phyloP scores from a whole-genome alignment of 1,140 invertebrate species.

The silkworm (Bombyx mori) region DNA sequence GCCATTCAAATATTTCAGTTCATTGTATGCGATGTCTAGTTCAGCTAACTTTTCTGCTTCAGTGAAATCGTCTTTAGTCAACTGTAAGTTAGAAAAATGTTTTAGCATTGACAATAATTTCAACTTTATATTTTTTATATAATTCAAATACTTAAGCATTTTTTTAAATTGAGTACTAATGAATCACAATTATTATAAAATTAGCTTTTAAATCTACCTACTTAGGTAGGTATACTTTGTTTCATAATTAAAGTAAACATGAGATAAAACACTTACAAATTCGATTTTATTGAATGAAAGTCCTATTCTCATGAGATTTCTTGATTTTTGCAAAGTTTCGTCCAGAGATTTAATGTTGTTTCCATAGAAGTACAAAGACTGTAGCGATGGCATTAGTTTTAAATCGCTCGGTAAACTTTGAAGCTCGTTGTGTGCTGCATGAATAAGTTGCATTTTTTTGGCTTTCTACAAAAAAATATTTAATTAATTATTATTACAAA shows the following conservation, averaged over 20 bases:
- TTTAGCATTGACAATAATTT: not conserved
- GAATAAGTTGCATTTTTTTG: constrained; percentile 76
- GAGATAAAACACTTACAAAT: constrained; percentile 70
- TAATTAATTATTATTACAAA: not conserved
- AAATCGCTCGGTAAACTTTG: constrained; percentile 79
- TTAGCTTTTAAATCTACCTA: too few species aligned
- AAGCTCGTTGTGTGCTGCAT: constrained; percentile 80
- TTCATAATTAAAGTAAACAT: too few species aligned
- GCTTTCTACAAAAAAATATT: constrained; percentile 62
- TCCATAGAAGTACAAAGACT: constrained; percentile 78
- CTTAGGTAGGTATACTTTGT: too few species aligned
- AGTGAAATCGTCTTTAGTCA: constrained; percentile 82
- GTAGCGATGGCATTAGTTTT: constrained; percentile 75
- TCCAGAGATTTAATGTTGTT: constrained; percentile 80
- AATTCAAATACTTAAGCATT: too few species aligned
- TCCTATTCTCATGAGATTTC: constrained; percentile 75
- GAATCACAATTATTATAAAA: too few species aligned
- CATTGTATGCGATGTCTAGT: constrained; percentile 79
- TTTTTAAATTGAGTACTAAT: too few species aligned
- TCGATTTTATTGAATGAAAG: constrained; percentile 81
- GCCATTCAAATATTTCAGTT: constrained; percentile 79
- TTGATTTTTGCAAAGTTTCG: constrained; percentile 77
- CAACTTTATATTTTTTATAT: not conserved
- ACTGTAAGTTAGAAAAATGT: constrained; percentile 55
- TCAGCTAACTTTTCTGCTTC: constrained; percentile 77